Base-by-base conservation (phyloP, 1,140 invertebrate species). In the Leptinotarsa texana region DNA sequence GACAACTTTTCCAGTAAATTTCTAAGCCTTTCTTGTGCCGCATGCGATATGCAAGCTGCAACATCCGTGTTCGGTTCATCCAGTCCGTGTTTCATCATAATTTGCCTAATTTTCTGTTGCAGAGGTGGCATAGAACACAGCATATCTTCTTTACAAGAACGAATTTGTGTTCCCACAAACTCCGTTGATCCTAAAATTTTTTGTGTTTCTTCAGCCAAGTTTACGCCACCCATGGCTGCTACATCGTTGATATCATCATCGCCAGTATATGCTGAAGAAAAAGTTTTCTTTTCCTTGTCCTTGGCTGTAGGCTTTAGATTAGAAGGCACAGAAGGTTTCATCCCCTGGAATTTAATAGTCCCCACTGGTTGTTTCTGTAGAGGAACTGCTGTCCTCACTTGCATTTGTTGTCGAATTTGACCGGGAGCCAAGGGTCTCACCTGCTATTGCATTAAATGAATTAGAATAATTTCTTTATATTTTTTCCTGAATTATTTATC, bases 161-260 rank as follows among this genome's bases (percentile, higher is more conserved):
- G 86, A 73, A 98, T 97, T 86, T 98, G 96, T 1, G 96, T 96
- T 11, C 96, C 96, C 73, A 98, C 96, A 86, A 97, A 94, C 82
- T 98, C 96, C 4, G 96, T 96, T 4, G 95, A 95, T 3, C 96
- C 96, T 42, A 99, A 89, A 82, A 99, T 99, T 86, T 95, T 92
- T 84, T 98, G 96, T 69, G 93, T 94, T 87, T 99, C 97, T 87
- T 99, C 97, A 2, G 95, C 93, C 79, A 99, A 88, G 87, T 99
- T 99, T n/a, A 99, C 97, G 33, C 97, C 97, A 80, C 97, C 97
- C 97, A 99, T 99, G 6, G 97, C 97, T 24, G 97, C 97, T 1
- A 99, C 97, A 89, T 99, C 97, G 83, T 99, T 99, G 78, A 99
- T 98, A 85, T 97, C 96, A 87, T 98, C 96, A 85, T 97, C 95